Evolutionary conservation across 2,113 vertebrate species (phyloP).

Genomic region (Mustela lutreola): DNA sequence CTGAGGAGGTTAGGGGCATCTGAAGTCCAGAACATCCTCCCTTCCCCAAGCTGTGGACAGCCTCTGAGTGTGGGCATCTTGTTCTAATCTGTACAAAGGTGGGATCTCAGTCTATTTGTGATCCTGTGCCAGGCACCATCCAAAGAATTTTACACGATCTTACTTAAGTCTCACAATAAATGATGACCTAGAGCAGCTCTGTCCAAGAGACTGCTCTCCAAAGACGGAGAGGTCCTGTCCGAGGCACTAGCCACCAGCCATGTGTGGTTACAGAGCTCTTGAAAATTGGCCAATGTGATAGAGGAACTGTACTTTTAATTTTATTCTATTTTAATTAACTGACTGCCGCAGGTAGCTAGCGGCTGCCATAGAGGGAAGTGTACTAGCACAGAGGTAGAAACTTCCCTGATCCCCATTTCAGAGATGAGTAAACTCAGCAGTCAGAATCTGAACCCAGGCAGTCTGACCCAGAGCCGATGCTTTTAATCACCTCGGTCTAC

Average conservation of each 20-base stretch:
- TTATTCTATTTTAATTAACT: not conserved
- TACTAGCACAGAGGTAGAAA: not conserved
- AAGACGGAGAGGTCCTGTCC: not conserved
- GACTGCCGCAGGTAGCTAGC: not conserved
- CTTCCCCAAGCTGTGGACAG: not conserved
- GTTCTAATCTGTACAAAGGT: not conserved
- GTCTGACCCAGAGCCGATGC: not conserved
- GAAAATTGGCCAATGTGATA: not conserved
- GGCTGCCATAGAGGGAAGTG: not conserved
- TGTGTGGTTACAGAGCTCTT: not conserved
- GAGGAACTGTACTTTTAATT: not conserved
- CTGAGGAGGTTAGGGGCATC: accelerated
- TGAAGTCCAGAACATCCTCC: not conserved
- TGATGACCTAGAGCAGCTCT: not conserved
- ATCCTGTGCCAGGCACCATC: not conserved
- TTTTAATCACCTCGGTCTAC: not conserved
- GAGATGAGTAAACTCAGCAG: not conserved
- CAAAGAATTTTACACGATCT: not conserved
- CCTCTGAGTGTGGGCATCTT: not conserved
- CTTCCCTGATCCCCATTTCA: not conserved
- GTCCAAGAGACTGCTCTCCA: not conserved
- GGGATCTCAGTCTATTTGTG: not conserved
- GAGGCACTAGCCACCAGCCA: not conserved
- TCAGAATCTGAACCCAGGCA: not conserved
- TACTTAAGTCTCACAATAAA: not conserved